Percentiles rank a stretch among this genome's conserved stretches.
phyloP scores from a whole-genome alignment of 2,113 vertebrate genomes.

The Psammodynastes pulverulentus region DNA sequence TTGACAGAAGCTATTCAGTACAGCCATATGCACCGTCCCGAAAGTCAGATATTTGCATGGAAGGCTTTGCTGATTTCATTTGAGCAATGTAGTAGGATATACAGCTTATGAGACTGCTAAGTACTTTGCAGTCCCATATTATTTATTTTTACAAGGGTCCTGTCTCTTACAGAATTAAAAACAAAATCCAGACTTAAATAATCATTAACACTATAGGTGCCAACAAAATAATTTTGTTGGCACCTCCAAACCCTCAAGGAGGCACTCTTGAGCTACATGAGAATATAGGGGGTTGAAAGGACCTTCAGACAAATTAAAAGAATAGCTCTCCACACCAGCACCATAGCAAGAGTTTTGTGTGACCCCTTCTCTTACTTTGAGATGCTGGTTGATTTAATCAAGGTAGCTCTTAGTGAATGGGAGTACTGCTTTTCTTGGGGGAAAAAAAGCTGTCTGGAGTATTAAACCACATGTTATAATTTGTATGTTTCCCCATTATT shows the following conservation, averaged over 20 bases:
- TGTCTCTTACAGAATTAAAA: not conserved
- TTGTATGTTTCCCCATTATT: fast-evolving
- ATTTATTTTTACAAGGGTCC: not conserved
- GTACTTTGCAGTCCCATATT: not conserved
- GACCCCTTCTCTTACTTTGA: not conserved
- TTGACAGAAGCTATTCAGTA: not conserved
- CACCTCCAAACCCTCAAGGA: not conserved
- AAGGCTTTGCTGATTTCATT: not conserved
- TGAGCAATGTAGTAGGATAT: not conserved
- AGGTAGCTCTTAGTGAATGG: not conserved
- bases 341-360: not conserved
- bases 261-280: not conserved
- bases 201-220: not conserved
- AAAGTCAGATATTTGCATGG: not conserved
- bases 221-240: not conserved
- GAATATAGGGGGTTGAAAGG: not conserved
- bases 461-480: not conserved
- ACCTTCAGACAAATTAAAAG: not conserved
- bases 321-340: not conserved
- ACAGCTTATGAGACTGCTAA: not conserved
- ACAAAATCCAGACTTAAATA: not conserved
- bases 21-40: not conserved
- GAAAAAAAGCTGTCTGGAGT: not conserved
- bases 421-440: not conserved
- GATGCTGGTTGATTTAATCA: not conserved